Evolutionary conservation across 2,888 invertebrate species (phyloP), one percentile per base, ranked within the genome.

Genomic region (Ecliptopera silaceata): DNA sequence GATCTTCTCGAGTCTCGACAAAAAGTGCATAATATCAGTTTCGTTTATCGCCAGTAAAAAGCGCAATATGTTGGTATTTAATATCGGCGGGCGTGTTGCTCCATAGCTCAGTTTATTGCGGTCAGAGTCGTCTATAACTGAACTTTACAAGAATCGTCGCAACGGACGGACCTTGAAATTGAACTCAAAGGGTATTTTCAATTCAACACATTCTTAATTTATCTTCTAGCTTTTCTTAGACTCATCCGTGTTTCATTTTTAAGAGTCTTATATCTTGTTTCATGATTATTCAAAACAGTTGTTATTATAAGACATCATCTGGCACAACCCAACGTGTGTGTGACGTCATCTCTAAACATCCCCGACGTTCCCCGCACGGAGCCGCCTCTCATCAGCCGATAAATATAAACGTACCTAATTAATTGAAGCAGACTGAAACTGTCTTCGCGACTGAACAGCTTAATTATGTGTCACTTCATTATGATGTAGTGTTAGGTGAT

Each of bases 81-180:
- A 49, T 53, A 41, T 49, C 20, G 22, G 5, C 44, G 51, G 54
- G 50, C 51, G 64, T 66, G 68, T 70, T 68, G 71, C 57, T 65
- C 63, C 63, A 69, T 66, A 66, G 66, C 64, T 71, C 72, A 68
- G 59, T 56, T 66, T 68, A 72, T 71, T 70, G 65, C 71, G 64
- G 49, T 39, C 45, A 12, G 6, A 32, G 39, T 18, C 32, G 44
- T 49, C 55, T 49, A 20, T 8, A 1, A 42, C 12, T 46, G 5
- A 26, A 26, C 26, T 26, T 26, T 26, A 34, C 12, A 22, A 34
- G 20, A 32, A 54, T 42, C 36, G 42, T 46, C 34, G 34, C 26
- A 18, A 34, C 42, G 5, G 6, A 26, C 6, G 20, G 20, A 8
- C 26, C 6, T n/a, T n/a, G n/a, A n/a, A n/a, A n/a, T n/a, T n/a